These are phyloP conservation scores for Chelmon rostratus DNA, from an alignment of 2,797 vertebrate species.

Conservation along the genomic window DNA sequence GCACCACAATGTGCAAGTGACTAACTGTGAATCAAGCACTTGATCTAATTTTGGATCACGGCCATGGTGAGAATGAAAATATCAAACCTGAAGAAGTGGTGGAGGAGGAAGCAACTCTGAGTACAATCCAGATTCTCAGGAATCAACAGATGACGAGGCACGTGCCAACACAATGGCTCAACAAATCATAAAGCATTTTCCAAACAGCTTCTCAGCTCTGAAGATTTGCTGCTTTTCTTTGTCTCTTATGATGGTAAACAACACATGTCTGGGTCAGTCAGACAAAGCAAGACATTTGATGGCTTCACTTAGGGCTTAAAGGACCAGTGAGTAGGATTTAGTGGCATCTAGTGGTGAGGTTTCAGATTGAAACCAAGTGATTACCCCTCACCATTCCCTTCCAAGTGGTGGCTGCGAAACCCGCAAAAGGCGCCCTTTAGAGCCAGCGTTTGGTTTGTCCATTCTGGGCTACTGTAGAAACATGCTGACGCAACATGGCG, in stretches of 20 bases:
- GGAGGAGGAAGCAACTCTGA: slow-evolving; percentile 31
- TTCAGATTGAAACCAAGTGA: too few relatives aligned
- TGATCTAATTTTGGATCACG: slow-evolving; percentile 80
- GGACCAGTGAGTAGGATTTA: too few relatives aligned
- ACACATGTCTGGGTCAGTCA: background rate
- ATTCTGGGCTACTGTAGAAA: too few relatives aligned
- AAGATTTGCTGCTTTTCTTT: background rate
- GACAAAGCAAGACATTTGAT: background rate
- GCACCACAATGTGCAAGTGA: slow-evolving; percentile 65
- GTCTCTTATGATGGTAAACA: background rate
- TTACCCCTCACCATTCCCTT: too few relatives aligned
- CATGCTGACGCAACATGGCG: too few relatives aligned
- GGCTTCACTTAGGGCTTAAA: background rate
- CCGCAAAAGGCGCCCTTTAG: too few relatives aligned
- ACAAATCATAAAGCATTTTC: too few relatives aligned
- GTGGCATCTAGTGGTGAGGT: too few relatives aligned
- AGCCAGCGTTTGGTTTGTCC: too few relatives aligned
- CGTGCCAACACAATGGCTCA: background rate
- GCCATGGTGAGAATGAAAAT: slow-evolving; percentile 69
- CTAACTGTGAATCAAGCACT: slow-evolving; percentile 77
- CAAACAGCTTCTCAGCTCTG: background rate
- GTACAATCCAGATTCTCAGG: slow-evolving; percentile 33
- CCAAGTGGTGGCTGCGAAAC: too few relatives aligned
- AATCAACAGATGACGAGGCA: slow-evolving; percentile 44
- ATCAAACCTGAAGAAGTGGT: slow-evolving; percentile 52